Base-by-base conservation (phyloP, 2,888 invertebrate genomes). In the Dastarcus helophoroides region DNA sequence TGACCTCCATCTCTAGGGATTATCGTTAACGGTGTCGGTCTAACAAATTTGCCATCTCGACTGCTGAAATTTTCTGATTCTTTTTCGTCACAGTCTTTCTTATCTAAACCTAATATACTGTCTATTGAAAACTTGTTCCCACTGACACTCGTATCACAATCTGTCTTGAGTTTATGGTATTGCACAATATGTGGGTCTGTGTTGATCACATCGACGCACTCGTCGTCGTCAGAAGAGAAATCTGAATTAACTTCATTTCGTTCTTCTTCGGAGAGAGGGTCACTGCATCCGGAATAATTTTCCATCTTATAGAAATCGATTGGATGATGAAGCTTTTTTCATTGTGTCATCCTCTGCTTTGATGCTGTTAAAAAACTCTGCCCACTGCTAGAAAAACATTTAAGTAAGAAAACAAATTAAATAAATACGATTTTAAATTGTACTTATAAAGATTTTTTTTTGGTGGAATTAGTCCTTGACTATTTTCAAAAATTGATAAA, bases 71-170 rank as follows among this genome's bases (percentile, higher is more conserved):
- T 8, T 19, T 19, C 19, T 8, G 8, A 7, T 19, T 19, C 8
- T 8, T 19, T 19, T 8, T 24, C 10, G 6, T 24, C 10, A 10
- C 24, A 30, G 26, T 36, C 13, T 12, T 35, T 22, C 15, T 16
- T 31, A 21, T 41, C 45, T 13, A 56, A 43, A 24, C 62, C 62
- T 35, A 62, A 46, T 35, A 62, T 62, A 39, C 49, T 57, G 36
- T 62, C 58, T 31, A 62, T 62, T 6, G 60, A 60, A 42, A 62
- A 62, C 38, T 62, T 62, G 42, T 53, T 59, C 31, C 41, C 42
- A 32, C 41, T 40, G 22, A 44, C 44, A 17, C 44, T 43, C 41
- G 44, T 39, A 19, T 36, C 33, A 11, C 23, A 35, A 2, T 36
- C 40, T 9, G 37, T 38, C 27, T 41, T 44, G 11, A 37, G 35